Conservation (phyloP, 1,140 invertebrate species). For the Periplaneta americana region DNA sequence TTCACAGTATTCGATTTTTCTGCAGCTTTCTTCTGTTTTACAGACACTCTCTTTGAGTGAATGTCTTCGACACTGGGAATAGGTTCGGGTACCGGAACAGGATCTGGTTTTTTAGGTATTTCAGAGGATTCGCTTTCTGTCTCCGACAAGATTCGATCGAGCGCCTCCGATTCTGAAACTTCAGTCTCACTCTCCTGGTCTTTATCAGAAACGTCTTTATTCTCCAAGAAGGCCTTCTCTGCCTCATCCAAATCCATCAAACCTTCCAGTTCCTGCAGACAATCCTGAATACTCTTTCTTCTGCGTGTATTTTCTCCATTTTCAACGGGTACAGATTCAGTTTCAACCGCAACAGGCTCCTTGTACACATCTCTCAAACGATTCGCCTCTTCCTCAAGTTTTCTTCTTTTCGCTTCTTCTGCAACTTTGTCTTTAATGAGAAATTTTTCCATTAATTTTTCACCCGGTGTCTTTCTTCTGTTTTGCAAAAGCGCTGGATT, state of each 20-base stretch:
- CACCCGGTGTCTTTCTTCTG: slow-evolving; percentile 58
- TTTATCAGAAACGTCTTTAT: background rate
- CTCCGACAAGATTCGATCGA: slow-evolving; percentile 41
- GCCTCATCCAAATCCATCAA: background rate
- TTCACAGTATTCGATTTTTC: background rate
- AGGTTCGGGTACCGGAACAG: background rate
- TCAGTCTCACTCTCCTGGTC: background rate
- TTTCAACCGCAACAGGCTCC: background rate
- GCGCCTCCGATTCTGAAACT: slow-evolving; percentile 30
- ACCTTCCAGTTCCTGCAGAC: background rate
- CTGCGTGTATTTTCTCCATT: background rate
- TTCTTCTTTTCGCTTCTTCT: slow-evolving; percentile 21
- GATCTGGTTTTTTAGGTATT: too few relatives aligned
- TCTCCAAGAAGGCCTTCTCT: background rate
- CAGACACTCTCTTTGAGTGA: background rate
- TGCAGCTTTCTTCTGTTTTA: background rate
- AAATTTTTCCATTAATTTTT: slow-evolving; percentile 69
- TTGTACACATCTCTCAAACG: background rate
- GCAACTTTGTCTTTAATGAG: slow-evolving; percentile 53
- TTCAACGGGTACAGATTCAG: too few relatives aligned
- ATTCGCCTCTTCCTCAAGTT: background rate
- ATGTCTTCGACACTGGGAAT: background rate
- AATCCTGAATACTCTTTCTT: background rate
- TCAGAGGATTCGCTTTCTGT: slow-evolving; percentile 13
- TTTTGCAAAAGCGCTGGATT: slow-evolving; percentile 37